Evolutionary conservation across 2,797 vertebrate species (phyloP).

Genomic region (Chiloscyllium punctatum): DNA sequence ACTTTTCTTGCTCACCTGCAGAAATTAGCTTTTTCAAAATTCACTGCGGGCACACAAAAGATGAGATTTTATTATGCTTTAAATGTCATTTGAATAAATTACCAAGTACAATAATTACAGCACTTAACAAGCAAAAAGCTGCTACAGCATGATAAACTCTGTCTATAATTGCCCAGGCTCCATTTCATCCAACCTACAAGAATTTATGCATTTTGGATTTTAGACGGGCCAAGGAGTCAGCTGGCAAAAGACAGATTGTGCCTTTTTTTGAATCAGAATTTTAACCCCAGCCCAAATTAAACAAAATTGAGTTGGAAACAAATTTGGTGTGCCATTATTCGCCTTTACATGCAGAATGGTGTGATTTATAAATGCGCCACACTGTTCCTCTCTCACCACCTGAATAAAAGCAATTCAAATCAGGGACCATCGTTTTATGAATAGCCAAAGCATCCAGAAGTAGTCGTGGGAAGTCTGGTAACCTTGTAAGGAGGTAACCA

Average conservation of each 20-base stretch:
- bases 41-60: not conserved
- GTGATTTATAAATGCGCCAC: not conserved
- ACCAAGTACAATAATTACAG: not conserved
- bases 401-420: not conserved
- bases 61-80: constrained; percentile 9
- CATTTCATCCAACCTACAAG: not conserved
- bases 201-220: not conserved
- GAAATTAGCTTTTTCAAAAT: not conserved
- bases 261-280: not conserved
- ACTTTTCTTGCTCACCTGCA: not conserved
- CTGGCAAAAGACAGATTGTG: not conserved
- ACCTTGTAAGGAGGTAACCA: not conserved
- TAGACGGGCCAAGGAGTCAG: not conserved
- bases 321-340: not conserved
- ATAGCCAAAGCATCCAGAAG: not conserved
- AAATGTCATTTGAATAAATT: constrained; percentile 11
- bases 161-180: constrained; percentile 1
- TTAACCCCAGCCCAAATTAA: not conserved
- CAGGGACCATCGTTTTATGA: not conserved
- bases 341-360: not conserved
- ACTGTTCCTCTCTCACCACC: not conserved
- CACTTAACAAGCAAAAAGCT: not conserved
- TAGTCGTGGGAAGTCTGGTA: not conserved
- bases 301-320: not conserved
- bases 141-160: not conserved